A percentile compares a stretch with the other conserved stretches of the same genome.
phyloP scores from a whole-genome alignment of 1,140 invertebrate genomes.

The Megathymus violae region DNA sequence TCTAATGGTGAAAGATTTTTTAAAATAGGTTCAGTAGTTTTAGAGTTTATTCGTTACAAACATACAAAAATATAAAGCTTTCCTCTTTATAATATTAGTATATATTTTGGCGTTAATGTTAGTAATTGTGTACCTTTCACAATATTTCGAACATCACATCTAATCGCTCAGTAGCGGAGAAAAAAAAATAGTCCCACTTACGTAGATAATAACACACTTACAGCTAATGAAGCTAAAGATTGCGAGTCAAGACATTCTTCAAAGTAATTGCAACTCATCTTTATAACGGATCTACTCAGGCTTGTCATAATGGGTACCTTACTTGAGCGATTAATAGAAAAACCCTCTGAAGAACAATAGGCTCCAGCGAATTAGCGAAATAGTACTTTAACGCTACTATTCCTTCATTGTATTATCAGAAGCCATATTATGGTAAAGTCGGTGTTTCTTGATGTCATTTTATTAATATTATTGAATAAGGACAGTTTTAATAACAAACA shows the following conservation, averaged over 20 bases:
- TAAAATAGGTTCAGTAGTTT: no score
- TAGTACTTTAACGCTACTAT: background rate
- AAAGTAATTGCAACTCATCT: constrained; percentile 48
- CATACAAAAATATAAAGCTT: no score
- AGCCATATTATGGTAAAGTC: background rate
- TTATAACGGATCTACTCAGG: constrained; percentile 42
- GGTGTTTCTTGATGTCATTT: no score
- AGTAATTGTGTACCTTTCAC: no score
- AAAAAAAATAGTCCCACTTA: constrained; percentile 15
- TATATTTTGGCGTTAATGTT: no score
- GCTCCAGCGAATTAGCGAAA: constrained; percentile 8
- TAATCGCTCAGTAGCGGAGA: background rate
- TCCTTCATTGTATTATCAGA: background rate
- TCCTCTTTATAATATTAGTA: no score
- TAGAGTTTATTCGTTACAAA: no score
- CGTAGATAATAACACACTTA: constrained; percentile 38
- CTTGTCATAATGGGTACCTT: constrained; percentile 46
- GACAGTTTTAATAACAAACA: no score
- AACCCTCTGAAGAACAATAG: constrained; percentile 45
- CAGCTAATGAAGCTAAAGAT: constrained; percentile 32
- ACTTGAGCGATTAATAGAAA: constrained; percentile 64
- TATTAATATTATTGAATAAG: no score
- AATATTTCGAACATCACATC: constrained; percentile 6
- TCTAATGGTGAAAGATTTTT: no score
- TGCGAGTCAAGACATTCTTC: constrained; percentile 36